Conservation (phyloP, 1,140 invertebrate genomes). For the Harlomillsia oculata region DNA sequence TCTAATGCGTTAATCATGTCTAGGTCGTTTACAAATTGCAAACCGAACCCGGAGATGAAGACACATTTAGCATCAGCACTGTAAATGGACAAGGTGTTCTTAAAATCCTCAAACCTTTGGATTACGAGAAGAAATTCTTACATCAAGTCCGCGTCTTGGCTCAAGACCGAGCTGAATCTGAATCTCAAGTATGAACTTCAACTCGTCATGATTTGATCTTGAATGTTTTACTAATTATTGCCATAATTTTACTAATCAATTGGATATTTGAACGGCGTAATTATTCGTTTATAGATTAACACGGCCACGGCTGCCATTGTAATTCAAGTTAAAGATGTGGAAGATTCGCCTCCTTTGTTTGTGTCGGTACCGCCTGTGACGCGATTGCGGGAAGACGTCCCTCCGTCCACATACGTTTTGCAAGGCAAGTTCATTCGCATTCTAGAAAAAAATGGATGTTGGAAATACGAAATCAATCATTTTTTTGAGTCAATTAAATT, state of each 20-base stretch:
- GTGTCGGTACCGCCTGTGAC: conserved; percentile 74
- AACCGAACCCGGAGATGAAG: conserved; percentile 65
- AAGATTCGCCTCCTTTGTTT: conserved; percentile 59
- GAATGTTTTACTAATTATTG: neutral
- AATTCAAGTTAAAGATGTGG: conserved; percentile 75
- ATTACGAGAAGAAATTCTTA: conserved; percentile 78
- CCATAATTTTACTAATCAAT: neutral
- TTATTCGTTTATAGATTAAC: conserved; percentile 44
- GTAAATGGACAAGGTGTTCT: conserved; percentile 79
- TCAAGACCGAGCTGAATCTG: conserved; percentile 70
- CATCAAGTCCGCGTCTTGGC: conserved; percentile 78
- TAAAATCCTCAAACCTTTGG: conserved; percentile 60
- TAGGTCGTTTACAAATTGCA: conserved; percentile 50
- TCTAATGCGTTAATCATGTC: neutral
- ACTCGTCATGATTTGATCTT: neutral
- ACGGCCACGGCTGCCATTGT: conserved; percentile 79
- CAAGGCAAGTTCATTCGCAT: conserved; percentile 50
- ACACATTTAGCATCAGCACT: conserved; percentile 67
- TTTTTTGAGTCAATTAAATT: neutral
- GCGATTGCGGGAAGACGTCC: conserved; percentile 72
- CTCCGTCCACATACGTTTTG: conserved; percentile 65
- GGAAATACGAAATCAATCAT: neutral
- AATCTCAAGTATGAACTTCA: conserved; percentile 47
- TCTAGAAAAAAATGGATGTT: neutral
- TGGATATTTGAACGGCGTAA: neutral